Conservation (phyloP, 2,113 vertebrate species). For the Empidonax alnorum region DNA sequence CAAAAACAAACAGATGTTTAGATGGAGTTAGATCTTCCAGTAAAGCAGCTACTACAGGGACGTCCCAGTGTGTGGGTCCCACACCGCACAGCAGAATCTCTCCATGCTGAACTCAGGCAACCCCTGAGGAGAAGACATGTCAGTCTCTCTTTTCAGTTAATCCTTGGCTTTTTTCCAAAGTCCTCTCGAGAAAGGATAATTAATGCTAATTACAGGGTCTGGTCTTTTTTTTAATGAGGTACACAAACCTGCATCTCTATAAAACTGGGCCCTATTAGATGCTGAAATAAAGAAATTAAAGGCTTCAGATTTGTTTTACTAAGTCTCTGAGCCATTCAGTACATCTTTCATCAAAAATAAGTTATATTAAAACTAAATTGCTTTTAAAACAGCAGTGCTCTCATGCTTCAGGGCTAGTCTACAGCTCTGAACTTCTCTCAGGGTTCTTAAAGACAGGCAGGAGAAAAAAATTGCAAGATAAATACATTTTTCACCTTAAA, state of each 20-base stretch:
- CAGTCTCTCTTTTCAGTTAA: background rate
- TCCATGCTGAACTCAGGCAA: background rate
- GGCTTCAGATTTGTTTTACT: background rate
- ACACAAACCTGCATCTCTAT: background rate
- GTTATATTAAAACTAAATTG: background rate
- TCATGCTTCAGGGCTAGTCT: background rate
- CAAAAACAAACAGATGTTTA: background rate
- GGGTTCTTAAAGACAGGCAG: background rate
- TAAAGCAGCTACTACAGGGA: background rate
- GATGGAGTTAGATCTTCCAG: background rate
- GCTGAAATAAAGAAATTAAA: conserved; percentile 12
- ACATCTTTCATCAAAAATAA: background rate
- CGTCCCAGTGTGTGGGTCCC: background rate
- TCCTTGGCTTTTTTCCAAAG: background rate
- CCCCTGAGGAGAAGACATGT: background rate
- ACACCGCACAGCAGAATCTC: background rate
- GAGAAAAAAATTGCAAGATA: background rate
- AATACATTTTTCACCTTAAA: background rate
- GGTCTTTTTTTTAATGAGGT: background rate
- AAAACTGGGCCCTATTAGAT: background rate
- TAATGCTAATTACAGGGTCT: conserved; percentile 9
- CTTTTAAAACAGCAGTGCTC: background rate
- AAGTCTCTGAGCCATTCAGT: background rate
- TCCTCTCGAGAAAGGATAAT: background rate
- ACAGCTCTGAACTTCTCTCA: background rate